Evolutionary conservation across 2,888 invertebrate genomes (phyloP).

Genomic region (Callimorpha dominula): DNA sequence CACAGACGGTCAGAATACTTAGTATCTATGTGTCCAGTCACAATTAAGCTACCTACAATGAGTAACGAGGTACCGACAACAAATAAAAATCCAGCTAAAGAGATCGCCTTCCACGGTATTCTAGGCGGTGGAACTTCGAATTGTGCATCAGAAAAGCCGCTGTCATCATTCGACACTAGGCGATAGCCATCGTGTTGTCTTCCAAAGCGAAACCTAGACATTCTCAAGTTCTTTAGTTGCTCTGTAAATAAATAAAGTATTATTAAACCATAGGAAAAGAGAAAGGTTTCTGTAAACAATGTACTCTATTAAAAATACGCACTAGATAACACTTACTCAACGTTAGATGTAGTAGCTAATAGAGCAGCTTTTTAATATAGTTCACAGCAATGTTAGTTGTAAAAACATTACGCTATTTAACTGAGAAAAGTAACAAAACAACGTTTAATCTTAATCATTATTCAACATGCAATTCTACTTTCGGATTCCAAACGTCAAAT

Average conservation of each 20-base stretch:
- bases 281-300: not conserved
- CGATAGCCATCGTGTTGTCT: constrained; percentile 89
- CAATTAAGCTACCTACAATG: constrained; percentile 91
- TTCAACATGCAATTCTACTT: not conserved
- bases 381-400: not conserved
- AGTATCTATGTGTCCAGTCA: constrained; percentile 93
- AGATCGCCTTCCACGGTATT: constrained; percentile 95
- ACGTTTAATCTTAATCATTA: not conserved
- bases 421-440: not conserved
- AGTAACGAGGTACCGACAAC: constrained; percentile 92
- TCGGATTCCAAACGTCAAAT: constrained; percentile 1
- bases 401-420: not conserved
- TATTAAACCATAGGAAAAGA: not conserved
- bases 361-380: not conserved
- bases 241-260: constrained; percentile 54
- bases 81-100: constrained; percentile 91
- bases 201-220: constrained; percentile 88
- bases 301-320: not conserved
- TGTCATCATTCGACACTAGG: constrained; percentile 84
- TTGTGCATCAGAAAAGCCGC: constrained; percentile 91
- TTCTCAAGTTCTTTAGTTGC: constrained; percentile 66
- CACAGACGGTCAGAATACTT: constrained; percentile 95
- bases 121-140: constrained; percentile 89
- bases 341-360: not conserved
- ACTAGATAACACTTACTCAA: not conserved